Evolutionary conservation across 2,888 invertebrate genomes (phyloP).

Genomic region (Tridacna crocea): DNA sequence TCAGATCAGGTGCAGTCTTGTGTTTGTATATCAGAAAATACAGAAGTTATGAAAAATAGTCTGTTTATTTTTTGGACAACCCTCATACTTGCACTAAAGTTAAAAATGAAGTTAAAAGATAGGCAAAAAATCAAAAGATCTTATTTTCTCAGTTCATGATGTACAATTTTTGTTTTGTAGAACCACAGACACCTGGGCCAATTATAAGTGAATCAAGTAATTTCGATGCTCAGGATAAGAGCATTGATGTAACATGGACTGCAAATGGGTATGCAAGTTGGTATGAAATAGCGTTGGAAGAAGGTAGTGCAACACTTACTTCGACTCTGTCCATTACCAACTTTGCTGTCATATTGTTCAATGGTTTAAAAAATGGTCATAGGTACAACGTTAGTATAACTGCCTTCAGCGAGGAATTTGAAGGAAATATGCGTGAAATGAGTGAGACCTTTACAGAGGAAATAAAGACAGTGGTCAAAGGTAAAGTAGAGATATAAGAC

Average conservation of each 20-base stretch:
- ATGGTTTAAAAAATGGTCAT: slow-evolving; percentile 33
- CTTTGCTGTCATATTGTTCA: neutral
- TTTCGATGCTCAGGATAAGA: slow-evolving; percentile 16
- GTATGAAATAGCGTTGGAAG: slow-evolving; percentile 9
- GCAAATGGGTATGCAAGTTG: slow-evolving; percentile 10
- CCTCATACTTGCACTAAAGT: too few relatives aligned
- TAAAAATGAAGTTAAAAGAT: too few relatives aligned
- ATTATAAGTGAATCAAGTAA: slow-evolving; percentile 13
- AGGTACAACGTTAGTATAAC: slow-evolving; percentile 26
- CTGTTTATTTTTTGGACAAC: too few relatives aligned
- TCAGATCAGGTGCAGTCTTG: too few relatives aligned
- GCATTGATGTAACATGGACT: neutral
- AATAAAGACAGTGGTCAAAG: slow-evolving; percentile 40
- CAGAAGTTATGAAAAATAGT: too few relatives aligned
- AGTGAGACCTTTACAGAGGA: slow-evolving; percentile 29
- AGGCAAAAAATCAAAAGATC: too few relatives aligned
- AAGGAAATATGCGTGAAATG: neutral
- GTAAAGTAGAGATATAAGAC: too few relatives aligned
- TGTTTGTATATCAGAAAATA: too few relatives aligned
- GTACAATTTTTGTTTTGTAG: slow-evolving; percentile 7
- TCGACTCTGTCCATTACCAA: neutral
- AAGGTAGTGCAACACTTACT: slow-evolving; percentile 3
- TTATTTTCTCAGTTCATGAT: neutral
- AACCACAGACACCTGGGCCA: slow-evolving; percentile 18
- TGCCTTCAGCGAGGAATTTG: slow-evolving; percentile 30